These are phyloP conservation scores for Spheniscus mendiculus DNA, from an alignment of 2,113 vertebrate species.

Conservation along the genomic window DNA sequence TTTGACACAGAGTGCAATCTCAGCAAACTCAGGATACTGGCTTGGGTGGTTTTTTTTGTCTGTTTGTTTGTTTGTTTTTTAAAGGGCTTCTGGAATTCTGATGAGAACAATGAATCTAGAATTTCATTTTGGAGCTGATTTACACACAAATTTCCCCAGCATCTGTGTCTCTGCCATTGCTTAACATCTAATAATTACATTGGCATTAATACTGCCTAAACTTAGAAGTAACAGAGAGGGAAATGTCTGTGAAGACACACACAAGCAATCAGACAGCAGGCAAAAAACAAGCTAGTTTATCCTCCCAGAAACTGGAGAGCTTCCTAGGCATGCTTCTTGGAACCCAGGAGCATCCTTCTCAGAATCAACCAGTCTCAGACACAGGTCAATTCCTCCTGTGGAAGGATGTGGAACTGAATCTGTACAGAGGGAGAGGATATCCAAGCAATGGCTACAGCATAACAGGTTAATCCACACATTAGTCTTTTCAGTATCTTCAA, in stretches of 20 bases:
- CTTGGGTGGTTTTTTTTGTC: background rate
- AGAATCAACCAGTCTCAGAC: background rate
- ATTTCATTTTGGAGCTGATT: background rate
- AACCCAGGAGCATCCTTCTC: background rate
- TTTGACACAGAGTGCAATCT: background rate
- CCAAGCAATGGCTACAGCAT: background rate
- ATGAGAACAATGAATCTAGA: background rate
- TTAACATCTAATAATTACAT: background rate
- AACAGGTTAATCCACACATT: background rate
- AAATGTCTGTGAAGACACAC: background rate
- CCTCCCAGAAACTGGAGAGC: background rate
- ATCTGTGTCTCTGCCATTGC: background rate
- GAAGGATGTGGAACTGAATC: background rate
- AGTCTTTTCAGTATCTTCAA: background rate
- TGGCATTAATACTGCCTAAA: background rate
- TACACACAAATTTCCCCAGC: background rate
- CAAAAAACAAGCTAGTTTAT: background rate
- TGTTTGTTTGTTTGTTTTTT: background rate
- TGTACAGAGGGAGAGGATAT: background rate
- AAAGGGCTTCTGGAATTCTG: background rate
- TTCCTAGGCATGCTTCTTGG: background rate
- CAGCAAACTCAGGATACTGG: background rate
- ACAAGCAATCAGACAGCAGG: background rate
- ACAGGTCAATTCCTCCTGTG: background rate
- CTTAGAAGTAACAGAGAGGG: background rate